A percentile compares a stretch with the other conserved stretches of the same genome.
phyloP scores from a whole-genome alignment of 2,888 invertebrate genomes.

The Brachylomia viminalis region DNA sequence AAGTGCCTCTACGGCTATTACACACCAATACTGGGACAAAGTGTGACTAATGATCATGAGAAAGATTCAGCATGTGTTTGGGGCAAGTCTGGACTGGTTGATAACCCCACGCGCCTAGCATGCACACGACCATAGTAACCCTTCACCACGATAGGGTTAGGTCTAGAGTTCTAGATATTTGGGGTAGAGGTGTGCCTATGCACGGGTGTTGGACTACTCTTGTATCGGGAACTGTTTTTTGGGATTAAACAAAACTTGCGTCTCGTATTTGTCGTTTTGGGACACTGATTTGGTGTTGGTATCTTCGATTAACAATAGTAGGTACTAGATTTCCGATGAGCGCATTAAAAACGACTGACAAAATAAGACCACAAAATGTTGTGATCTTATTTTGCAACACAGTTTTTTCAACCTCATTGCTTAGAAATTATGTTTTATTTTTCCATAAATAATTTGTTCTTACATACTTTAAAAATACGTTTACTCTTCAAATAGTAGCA shows the following conservation, averaged over 20 bases:
- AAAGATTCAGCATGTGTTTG: constrained; percentile 60
- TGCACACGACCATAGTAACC: constrained; percentile 67
- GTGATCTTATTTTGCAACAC: too few relatives aligned
- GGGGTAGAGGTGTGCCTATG: constrained; percentile 31
- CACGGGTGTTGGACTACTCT: constrained; percentile 21
- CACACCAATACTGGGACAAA: constrained; percentile 57
- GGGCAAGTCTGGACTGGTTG: constrained; percentile 57
- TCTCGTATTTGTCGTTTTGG: neutral
- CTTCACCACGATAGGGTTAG: constrained; percentile 38
- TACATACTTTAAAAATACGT: too few relatives aligned
- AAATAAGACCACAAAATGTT: too few relatives aligned
- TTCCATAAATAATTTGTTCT: too few relatives aligned
- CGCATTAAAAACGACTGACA: too few relatives aligned
- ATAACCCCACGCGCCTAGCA: constrained; percentile 67
- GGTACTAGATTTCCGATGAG: too few relatives aligned
- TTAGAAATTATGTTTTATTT: too few relatives aligned
- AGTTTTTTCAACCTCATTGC: too few relatives aligned
- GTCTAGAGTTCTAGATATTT: constrained; percentile 27
- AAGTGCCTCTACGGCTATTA: constrained; percentile 49
- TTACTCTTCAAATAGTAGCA: too few relatives aligned
- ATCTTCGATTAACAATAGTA: too few relatives aligned
- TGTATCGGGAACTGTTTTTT: constrained; percentile 13
- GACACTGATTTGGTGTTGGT: neutral
- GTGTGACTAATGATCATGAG: constrained; percentile 60
- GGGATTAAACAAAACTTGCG: constrained; percentile 19